Base-by-base conservation (phyloP, 2,113 vertebrate species). In the Odocoileus virginianus region DNA sequence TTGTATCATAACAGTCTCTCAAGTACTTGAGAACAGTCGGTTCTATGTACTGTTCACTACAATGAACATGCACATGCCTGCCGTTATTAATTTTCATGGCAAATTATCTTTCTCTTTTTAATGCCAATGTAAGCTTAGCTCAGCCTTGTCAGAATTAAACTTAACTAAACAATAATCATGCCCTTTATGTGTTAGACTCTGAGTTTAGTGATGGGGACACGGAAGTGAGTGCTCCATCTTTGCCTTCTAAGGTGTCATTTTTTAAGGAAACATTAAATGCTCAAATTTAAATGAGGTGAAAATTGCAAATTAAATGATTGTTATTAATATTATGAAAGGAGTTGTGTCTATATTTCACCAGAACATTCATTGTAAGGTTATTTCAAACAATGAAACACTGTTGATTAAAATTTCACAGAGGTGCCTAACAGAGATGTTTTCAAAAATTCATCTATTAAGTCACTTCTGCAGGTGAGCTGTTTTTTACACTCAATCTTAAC, bases 71-170 rank as follows among this genome's bases (percentile, higher is more conserved):
- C 36, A 5, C 47, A 43, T 36, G 7, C 25, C 27, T 60, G 33
- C 40, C 2, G 1, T 71, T 74, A 8, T 71, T 86, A 23, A 78
- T 78, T 81, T 91, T 95, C 43, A 64, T 15, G 82, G 60, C 27
- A 58, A 85, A 76, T 89, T 76, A 33, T 81, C 60, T 57, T 57
- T 81, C 50, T 76, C 28, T 45, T 92, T 92, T 64, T 28, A 54
- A 82, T 36, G 8, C 27, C 78, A 40, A 88, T 6, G 74, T 84
- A 47, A 84, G 25, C 30, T 60, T n/a, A 57, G 43, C 11, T 67
- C 57, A 71, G 16, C 8, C 87, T 85, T 25, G 7, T 60, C 8
- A 87, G 25, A 84, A 88, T 55, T 67, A 82, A 86, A 57, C 21
- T 55, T 36, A 83, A 50, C 64, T 61, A 27, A 86, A 21, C 16